Evolutionary conservation across 2,113 vertebrate species (phyloP).

Genomic region (Rhizomys pruinosus): DNA sequence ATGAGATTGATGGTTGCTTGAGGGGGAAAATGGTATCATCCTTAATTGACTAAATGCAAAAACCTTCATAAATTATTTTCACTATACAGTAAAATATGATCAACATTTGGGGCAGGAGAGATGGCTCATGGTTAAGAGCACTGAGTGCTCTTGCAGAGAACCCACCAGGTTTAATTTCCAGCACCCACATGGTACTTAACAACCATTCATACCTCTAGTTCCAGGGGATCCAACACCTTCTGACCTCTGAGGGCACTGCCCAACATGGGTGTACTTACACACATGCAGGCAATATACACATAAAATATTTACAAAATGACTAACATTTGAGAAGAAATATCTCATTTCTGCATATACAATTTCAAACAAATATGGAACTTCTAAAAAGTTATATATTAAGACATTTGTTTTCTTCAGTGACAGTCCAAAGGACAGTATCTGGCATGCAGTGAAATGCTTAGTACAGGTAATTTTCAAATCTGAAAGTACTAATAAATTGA

Average conservation of each 20-base stretch:
- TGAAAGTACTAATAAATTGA: background rate
- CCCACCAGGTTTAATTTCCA: too few relatives aligned
- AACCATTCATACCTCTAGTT: too few relatives aligned
- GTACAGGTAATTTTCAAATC: background rate
- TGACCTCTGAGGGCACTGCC: too few relatives aligned
- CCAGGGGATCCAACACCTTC: too few relatives aligned
- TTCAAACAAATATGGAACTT: constrained; percentile 9
- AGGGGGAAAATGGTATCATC: background rate
- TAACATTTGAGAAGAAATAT: background rate
- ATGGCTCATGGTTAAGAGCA: too few relatives aligned
- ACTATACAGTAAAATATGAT: background rate
- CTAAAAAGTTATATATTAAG: background rate
- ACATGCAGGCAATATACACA: too few relatives aligned
- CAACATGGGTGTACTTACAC: too few relatives aligned
- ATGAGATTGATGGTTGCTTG: background rate
- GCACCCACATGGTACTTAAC: too few relatives aligned
- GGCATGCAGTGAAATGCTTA: background rate
- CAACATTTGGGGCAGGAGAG: too few relatives aligned
- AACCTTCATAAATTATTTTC: background rate
- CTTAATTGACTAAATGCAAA: constrained; percentile 1
- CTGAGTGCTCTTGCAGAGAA: too few relatives aligned
- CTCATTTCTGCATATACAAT: background rate
- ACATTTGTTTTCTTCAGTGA: background rate
- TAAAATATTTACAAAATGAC: too few relatives aligned
- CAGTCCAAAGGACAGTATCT: background rate